Evolutionary conservation across 2,888 invertebrate genomes (phyloP).

Genomic region (Imbricaverruca yamaguchii): DNA sequence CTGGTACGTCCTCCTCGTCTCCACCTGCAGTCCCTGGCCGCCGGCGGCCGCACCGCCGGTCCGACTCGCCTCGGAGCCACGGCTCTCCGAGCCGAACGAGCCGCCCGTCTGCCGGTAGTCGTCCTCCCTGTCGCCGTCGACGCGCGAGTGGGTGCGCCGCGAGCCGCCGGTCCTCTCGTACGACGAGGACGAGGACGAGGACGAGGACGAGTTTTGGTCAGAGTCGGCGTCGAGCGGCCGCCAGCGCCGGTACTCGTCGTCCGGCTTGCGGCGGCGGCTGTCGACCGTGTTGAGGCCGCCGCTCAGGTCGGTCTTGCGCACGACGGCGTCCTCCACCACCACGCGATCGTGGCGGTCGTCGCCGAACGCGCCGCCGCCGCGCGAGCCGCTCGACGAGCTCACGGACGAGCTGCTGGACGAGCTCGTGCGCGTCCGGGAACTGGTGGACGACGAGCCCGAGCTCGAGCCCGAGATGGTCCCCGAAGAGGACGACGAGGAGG

Average conservation of each 20-base stretch:
- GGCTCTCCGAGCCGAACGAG: not conserved
- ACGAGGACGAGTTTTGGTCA: not conserved
- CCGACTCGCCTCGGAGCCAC: not conserved
- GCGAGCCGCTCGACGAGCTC: not conserved
- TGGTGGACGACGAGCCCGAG: not conserved
- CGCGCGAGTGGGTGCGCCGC: not conserved
- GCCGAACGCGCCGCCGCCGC: not conserved
- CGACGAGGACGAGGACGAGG: not conserved
- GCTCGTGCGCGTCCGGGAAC: too few species aligned
- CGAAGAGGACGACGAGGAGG: not conserved
- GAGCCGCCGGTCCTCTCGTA: not conserved
- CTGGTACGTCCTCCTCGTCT: too few species aligned
- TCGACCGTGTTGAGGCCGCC: not conserved
- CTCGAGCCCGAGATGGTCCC: not conserved
- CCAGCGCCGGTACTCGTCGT: not conserved
- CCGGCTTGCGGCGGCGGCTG: not conserved
- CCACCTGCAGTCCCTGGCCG: not conserved
- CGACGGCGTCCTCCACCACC: slow-evolving; percentile 7
- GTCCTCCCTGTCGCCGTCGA: not conserved
- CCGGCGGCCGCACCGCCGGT: not conserved
- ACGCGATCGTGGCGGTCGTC: slow-evolving; percentile 6
- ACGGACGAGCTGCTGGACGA: too few species aligned
- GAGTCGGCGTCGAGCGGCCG: not conserved
- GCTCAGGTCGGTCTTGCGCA: not conserved
- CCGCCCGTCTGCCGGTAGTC: slow-evolving; percentile 4